These are phyloP conservation scores for Teleogryllus oceanicus DNA, from an alignment of 2,888 invertebrate species.

Conservation along the genomic window DNA sequence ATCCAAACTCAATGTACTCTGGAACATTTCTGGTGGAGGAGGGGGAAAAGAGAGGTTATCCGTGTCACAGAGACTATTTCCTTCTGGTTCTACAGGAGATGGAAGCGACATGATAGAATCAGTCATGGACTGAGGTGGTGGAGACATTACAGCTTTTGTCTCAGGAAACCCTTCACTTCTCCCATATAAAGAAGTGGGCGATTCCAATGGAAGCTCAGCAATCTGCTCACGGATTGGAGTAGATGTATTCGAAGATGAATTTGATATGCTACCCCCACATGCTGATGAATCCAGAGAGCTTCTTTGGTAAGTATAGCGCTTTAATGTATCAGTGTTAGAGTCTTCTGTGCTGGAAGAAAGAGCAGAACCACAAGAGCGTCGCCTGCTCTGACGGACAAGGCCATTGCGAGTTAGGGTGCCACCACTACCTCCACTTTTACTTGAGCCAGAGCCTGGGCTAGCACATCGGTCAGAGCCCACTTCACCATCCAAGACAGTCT, in stretches of 20 bases:
- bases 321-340: slow-evolving; percentile 38
- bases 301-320: slow-evolving; percentile 34
- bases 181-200: slow-evolving; percentile 25
- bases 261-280: slow-evolving; percentile 26
- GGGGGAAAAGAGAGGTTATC: slow-evolving; percentile 54
- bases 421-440: slow-evolving; percentile 32
- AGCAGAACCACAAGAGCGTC: slow-evolving; percentile 29
- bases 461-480: slow-evolving; percentile 23
- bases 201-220: slow-evolving; percentile 27
- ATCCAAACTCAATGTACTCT: slow-evolving; percentile 73
- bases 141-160: not conserved
- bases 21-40: slow-evolving; percentile 70
- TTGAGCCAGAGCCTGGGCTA: slow-evolving; percentile 38
- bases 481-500: slow-evolving; percentile 33
- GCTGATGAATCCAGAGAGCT: slow-evolving; percentile 27
- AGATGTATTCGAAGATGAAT: slow-evolving; percentile 33
- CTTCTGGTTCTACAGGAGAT: slow-evolving; percentile 20
- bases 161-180: slow-evolving; percentile 27
- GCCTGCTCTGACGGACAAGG: slow-evolving; percentile 30
- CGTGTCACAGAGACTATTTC: slow-evolving; percentile 34
- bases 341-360: slow-evolving; percentile 24
- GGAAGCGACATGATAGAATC: slow-evolving; percentile 24
- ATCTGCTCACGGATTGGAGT: slow-evolving; percentile 33
- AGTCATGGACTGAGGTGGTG: slow-evolving; percentile 19
- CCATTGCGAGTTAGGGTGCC: slow-evolving; percentile 39